phyloP scores from a whole-genome alignment of 2,797 vertebrate genomes.

The Acipenser transmontanus region DNA sequence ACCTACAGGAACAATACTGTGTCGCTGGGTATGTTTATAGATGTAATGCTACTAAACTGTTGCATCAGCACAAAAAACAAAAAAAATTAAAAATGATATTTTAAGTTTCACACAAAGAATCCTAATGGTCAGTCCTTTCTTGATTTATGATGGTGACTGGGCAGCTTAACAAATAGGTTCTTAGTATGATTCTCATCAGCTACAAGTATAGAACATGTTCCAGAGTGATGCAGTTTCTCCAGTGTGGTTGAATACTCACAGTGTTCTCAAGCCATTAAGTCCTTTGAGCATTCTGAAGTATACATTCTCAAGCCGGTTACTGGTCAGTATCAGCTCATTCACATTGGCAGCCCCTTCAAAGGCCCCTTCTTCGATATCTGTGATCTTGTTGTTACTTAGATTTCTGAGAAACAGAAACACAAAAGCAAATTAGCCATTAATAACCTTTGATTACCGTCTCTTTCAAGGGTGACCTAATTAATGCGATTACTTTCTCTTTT shows the following conservation, averaged over 20 bases:
- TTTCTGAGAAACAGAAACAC: slow-evolving; percentile 66
- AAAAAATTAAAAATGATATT: background rate
- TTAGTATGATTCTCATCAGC: too few species aligned
- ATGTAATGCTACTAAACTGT: too few species aligned
- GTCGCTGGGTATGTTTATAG: too few species aligned
- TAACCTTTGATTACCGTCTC: too few species aligned
- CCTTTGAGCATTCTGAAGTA: slow-evolving; percentile 90
- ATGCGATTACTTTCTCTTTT: too few species aligned
- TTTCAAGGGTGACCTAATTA: too few species aligned
- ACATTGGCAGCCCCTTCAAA: slow-evolving; percentile 90
- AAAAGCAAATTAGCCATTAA: too few species aligned
- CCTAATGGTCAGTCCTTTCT: slow-evolving; percentile 1
- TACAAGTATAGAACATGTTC: too few species aligned
- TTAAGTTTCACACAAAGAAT: slow-evolving; percentile 4
- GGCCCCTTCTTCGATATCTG: slow-evolving; percentile 92
- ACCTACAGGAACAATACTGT: too few species aligned
- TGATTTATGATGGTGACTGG: slow-evolving; percentile 20
- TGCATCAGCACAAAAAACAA: too few species aligned
- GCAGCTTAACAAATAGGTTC: slow-evolving; percentile 1
- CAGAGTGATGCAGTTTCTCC: background rate
- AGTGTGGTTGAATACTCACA: slow-evolving; percentile 65
- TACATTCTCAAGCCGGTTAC: slow-evolving; percentile 85
- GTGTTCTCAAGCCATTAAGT: slow-evolving; percentile 83
- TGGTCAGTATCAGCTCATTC: slow-evolving; percentile 88
- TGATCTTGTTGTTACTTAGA: slow-evolving; percentile 95